phyloP scores from a whole-genome alignment of 1,140 invertebrate species.

The Drosophila elegans region DNA sequence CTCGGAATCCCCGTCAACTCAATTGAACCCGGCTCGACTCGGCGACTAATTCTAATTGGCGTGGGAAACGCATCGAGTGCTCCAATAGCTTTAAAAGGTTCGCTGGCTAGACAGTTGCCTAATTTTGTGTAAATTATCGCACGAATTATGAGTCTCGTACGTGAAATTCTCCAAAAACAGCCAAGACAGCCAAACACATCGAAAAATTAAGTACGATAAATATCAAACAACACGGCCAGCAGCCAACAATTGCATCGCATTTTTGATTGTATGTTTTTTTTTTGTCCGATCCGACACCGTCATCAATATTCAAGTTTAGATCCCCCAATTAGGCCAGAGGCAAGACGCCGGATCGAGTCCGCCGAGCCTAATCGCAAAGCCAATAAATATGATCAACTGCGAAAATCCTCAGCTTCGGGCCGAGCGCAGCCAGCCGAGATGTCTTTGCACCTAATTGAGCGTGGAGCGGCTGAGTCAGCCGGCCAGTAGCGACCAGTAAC shows the following conservation, averaged over 20 bases:
- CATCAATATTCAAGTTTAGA: conserved; percentile 76
- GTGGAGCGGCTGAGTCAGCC: conserved; percentile 60
- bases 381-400: conserved; percentile 77
- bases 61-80: conserved; percentile 67
- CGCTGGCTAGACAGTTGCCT: conserved; percentile 78
- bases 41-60: conserved; percentile 70
- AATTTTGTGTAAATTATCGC: conserved; percentile 83
- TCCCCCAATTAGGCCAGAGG: conserved; percentile 74
- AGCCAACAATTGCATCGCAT: conserved; percentile 40
- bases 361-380: conserved; percentile 50
- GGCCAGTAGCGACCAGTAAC: conserved; percentile 1
- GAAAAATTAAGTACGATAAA: conserved; percentile 70
- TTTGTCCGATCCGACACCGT: conserved; percentile 28
- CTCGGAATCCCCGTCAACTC: conserved; percentile 21
- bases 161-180: conserved; percentile 77
- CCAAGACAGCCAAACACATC: conserved; percentile 39
- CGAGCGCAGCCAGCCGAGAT: conserved; percentile 48
- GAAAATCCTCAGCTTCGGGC: conserved; percentile 59
- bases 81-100: conserved; percentile 67
- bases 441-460: conserved; percentile 82
- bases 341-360: conserved; percentile 35
- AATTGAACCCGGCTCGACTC: conserved; percentile 27
- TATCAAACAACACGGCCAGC: conserved; percentile 55
- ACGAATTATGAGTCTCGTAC: conserved; percentile 81
- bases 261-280: conserved; percentile 25